Conservation (phyloP, 2,797 vertebrate genomes). For the Arctocebus calabarensis region DNA sequence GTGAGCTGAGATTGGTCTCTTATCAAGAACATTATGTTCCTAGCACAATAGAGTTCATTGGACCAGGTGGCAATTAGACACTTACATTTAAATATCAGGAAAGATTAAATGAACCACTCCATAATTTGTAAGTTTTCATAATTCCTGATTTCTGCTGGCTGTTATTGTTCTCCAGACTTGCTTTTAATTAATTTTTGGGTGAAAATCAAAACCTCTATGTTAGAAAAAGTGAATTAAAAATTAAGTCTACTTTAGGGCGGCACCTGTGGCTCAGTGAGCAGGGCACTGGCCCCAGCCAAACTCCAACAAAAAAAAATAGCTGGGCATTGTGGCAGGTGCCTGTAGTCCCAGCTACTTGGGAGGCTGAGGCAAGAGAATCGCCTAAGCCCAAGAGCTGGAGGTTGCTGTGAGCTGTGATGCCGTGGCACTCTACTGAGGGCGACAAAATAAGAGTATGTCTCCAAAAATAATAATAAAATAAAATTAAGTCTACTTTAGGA, state of each 20-base stretch:
- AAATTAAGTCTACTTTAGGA: not conserved
- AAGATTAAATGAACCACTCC: not conserved
- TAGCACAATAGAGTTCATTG: not conserved
- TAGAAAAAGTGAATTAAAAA: conserved; percentile 41
- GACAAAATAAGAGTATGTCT: too few relatives aligned
- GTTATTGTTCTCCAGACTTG: conserved; percentile 22
- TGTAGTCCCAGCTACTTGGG: too few relatives aligned
- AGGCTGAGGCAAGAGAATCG: too few relatives aligned
- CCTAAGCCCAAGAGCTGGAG: too few relatives aligned
- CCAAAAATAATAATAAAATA: too few relatives aligned
- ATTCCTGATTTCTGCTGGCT: conserved; percentile 38
- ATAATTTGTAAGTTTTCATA: not conserved
- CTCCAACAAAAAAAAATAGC: too few relatives aligned
- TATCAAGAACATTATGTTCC: not conserved
- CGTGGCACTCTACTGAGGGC: too few relatives aligned
- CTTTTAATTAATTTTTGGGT: conserved; percentile 36
- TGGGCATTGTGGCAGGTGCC: too few relatives aligned
- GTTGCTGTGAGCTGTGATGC: too few relatives aligned
- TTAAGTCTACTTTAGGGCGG: too few relatives aligned
- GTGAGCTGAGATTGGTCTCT: not conserved
- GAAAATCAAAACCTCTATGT: conserved; percentile 22
- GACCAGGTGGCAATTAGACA: not conserved
- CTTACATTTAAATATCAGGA: not conserved
- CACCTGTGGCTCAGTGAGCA: too few relatives aligned
- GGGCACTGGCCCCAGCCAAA: too few relatives aligned